phyloP scores from a whole-genome alignment of 2,113 vertebrate species.

The Mystacornis crossleyi region DNA sequence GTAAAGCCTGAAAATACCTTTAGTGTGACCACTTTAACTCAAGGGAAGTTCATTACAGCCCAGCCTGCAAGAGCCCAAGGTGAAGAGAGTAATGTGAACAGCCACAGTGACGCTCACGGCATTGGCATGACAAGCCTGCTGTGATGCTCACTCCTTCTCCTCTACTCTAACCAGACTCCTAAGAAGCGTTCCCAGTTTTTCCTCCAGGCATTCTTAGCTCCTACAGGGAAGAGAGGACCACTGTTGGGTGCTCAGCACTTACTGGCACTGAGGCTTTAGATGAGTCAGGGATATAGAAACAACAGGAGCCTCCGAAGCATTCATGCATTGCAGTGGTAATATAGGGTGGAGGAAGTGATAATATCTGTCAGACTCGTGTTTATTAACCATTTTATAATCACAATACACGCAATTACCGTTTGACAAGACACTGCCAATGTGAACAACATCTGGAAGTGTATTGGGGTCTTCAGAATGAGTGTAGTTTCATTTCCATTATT shows the following conservation, averaged over 20 bases:
- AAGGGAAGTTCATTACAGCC: background rate
- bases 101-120: rapidly evolving
- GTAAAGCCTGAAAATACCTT: background rate
- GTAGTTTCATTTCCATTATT: constrained; percentile 45
- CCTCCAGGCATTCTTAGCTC: background rate
- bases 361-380: background rate
- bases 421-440: background rate
- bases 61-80: background rate
- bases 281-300: background rate
- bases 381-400: constrained; percentile 45
- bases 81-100: background rate
- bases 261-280: background rate
- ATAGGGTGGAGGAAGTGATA: background rate
- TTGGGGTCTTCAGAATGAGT: constrained; percentile 11
- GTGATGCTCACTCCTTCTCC: background rate
- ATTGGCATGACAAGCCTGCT: background rate
- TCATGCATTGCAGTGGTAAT: background rate
- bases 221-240: background rate
- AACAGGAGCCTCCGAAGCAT: background rate
- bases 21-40: background rate
- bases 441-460: constrained; percentile 14
- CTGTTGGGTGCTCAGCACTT: background rate
- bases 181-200: background rate
- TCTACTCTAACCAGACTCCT: background rate
- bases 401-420: background rate